Percentiles rank a stretch among this genome's conserved stretches.
phyloP scores from a whole-genome alignment of 2,113 vertebrate species.

The Cebidichthys violaceus region DNA sequence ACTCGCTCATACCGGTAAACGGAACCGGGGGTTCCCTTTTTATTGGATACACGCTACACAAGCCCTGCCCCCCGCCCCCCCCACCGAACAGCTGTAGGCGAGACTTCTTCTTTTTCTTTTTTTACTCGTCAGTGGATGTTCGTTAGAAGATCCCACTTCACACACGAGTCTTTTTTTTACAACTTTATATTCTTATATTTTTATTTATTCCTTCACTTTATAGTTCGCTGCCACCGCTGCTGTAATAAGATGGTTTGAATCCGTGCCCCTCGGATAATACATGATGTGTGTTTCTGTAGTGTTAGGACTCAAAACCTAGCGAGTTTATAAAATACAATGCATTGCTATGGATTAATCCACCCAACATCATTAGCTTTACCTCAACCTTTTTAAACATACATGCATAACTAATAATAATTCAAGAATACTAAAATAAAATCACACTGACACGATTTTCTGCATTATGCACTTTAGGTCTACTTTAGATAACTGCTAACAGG shows the following conservation, averaged over 20 bases:
- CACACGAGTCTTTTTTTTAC: background rate
- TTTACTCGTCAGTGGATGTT: constrained; percentile 11
- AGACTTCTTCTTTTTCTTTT: background rate
- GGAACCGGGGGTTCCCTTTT: constrained; percentile 13
- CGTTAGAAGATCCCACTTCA: background rate
- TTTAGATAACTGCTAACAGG: background rate
- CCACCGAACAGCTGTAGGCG: constrained; percentile 33
- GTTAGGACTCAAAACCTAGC: background rate
- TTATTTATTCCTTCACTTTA: background rate
- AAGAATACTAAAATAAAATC: background rate
- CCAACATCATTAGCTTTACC: background rate
- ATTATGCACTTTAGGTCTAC: background rate
- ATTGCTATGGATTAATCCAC: background rate
- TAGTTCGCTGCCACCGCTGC: background rate
- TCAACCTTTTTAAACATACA: background rate
- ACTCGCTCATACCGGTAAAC: constrained; percentile 43
- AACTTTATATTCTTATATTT: background rate
- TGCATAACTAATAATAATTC: background rate
- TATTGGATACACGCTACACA: constrained; percentile 47
- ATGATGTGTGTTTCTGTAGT: background rate
- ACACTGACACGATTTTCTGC: background rate
- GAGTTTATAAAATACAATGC: background rate
- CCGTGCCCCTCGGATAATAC: background rate
- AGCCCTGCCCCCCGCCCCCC: constrained; percentile 56
- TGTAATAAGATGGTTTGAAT: background rate